Percentiles rank a stretch among this genome's conserved stretches.
Evolutionary conservation across 2,113 vertebrate species (phyloP).

Genomic region (Artemisiospiza belli): DNA sequence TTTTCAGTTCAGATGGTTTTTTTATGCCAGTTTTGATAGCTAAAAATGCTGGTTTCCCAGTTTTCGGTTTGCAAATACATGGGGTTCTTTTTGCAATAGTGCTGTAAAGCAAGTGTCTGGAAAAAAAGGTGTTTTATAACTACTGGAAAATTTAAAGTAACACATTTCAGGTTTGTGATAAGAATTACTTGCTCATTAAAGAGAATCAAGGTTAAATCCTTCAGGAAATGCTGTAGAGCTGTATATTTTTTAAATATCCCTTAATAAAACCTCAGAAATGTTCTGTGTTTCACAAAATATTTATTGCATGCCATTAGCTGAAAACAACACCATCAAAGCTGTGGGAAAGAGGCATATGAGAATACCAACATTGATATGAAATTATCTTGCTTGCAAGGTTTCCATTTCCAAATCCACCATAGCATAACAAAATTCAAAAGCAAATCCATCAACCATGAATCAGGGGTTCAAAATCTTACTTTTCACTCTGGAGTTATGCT

Average conservation of each 20-base stretch:
- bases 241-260: not conserved
- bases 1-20: not conserved
- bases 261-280: slow-evolving; percentile 1
- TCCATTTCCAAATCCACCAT: not conserved
- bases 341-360: not conserved
- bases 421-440: not conserved
- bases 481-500: not conserved
- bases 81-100: not conserved
- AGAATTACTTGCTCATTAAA: not conserved
- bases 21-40: not conserved
- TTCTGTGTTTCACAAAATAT: slow-evolving; percentile 22
- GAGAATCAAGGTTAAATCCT: slow-evolving; percentile 27
- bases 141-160: not conserved
- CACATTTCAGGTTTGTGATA: not conserved
- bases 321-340: slow-evolving; percentile 18
- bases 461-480: not conserved
- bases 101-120: slow-evolving; percentile 18
- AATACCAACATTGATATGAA: not conserved
- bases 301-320: slow-evolving; percentile 35
- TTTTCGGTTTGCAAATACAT: not conserved
- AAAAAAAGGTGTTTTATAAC: slow-evolving; percentile 35
- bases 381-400: not conserved
- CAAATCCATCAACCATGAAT: not conserved
- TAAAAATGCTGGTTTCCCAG: not conserved
- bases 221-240: slow-evolving; percentile 15